Conservation (phyloP, 2,888 invertebrate species). For the Chydorus sphaericus region DNA sequence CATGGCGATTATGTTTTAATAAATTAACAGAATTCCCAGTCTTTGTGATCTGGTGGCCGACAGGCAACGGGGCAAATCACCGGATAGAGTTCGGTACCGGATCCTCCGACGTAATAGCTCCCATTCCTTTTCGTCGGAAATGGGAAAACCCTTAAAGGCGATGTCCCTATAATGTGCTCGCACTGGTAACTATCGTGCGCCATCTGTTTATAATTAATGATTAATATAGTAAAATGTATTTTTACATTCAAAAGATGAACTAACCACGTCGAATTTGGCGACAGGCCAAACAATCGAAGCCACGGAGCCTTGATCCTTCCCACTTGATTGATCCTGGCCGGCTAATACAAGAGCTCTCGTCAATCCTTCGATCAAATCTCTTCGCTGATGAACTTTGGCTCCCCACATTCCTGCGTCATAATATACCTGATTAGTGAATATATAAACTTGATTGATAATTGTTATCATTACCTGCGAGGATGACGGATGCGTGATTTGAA, state of each 20-base stretch:
- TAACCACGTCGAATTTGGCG: background rate
- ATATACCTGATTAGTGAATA: background rate
- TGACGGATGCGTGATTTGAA: conserved; percentile 11
- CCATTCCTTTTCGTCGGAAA: conserved; percentile 18
- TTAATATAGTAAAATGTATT: too few species aligned
- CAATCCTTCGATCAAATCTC: background rate
- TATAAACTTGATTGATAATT: background rate
- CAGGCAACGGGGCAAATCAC: conserved; percentile 17
- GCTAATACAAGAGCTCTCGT: background rate
- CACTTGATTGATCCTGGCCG: background rate
- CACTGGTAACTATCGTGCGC: conserved; percentile 19
- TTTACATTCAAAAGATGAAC: too few species aligned
- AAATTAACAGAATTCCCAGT: conserved; percentile 17
- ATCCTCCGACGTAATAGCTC: conserved; percentile 18
- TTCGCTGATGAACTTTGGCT: background rate
- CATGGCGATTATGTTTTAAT: too few species aligned
- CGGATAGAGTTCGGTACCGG: conserved; percentile 2
- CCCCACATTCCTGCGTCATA: conserved; percentile 5
- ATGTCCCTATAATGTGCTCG: conserved; percentile 7
- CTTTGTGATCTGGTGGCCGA: conserved; percentile 17
- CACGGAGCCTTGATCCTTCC: background rate
- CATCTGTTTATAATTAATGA: conserved; percentile 16
- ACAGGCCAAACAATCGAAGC: background rate
- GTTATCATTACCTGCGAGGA: background rate
- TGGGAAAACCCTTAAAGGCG: conserved; percentile 11